Evolutionary conservation across 2,797 vertebrate species (phyloP).

Genomic region (Otolemur crassicaudatus): DNA sequence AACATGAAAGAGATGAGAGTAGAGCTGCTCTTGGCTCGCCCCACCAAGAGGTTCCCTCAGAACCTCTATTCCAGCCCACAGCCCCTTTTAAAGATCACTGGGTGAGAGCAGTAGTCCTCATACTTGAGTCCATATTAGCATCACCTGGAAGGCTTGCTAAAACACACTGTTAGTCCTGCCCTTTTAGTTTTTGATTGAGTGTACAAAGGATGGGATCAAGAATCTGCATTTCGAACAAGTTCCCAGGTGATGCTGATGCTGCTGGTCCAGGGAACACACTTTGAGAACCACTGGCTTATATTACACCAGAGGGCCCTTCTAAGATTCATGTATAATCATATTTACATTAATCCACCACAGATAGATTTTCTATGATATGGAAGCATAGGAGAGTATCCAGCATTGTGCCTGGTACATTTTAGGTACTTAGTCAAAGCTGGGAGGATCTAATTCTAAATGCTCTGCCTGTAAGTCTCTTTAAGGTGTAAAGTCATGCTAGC

Average conservation of each 20-base stretch:
- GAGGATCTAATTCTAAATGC: not conserved
- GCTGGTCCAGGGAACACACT: not conserved
- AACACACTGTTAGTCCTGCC: not conserved
- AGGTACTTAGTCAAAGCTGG: not conserved
- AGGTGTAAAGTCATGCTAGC: not conserved
- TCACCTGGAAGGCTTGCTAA: not conserved
- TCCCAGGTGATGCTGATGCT: not conserved
- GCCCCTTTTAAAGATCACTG: not conserved
- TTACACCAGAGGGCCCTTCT: not conserved
- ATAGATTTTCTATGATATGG: not conserved
- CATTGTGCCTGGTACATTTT: not conserved
- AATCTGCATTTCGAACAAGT: conserved; percentile 37
- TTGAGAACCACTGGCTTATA: conserved; percentile 28
- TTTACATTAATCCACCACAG: not conserved
- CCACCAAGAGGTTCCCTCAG: not conserved
- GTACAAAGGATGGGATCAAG: not conserved
- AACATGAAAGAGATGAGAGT: conserved; percentile 10
- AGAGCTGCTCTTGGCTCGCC: not conserved
- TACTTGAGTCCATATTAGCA: not conserved
- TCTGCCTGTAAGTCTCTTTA: not conserved
- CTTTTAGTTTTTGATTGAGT: not conserved
- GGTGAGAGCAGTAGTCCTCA: not conserved
- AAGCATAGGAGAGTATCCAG: not conserved
- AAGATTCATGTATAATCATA: not conserved
- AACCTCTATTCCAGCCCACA: not conserved